Conservation (phyloP, 2,888 invertebrate species). For the Hymenopus coronatus region DNA sequence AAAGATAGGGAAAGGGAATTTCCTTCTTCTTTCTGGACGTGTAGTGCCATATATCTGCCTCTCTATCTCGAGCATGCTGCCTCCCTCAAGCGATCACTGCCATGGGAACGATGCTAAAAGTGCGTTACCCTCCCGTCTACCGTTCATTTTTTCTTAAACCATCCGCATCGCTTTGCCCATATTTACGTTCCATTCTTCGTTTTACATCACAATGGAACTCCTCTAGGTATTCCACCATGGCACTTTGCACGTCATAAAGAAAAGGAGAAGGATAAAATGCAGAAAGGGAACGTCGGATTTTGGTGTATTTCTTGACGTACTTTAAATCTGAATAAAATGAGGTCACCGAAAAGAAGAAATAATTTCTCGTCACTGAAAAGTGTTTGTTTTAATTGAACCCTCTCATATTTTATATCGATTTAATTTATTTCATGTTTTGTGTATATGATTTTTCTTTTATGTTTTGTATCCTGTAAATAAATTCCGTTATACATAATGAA, state of each 20-base stretch:
- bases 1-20: background rate
- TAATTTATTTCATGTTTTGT: too few species aligned
- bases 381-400: too few species aligned
- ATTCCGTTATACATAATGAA: too few species aligned
- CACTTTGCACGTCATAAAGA: background rate
- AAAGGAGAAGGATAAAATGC: background rate
- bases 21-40: background rate
- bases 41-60: background rate
- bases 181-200: background rate
- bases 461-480: too few species aligned
- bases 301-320: too few species aligned
- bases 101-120: background rate
- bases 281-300: background rate
- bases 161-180: background rate
- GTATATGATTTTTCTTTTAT: too few species aligned
- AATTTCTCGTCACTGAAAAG: too few species aligned
- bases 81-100: background rate
- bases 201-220: background rate
- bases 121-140: background rate
- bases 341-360: too few species aligned
- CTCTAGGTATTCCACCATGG: background rate
- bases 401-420: too few species aligned
- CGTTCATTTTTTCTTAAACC: background rate
- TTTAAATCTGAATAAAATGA: too few species aligned
- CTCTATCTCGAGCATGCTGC: background rate